Conservation (phyloP, 2,888 invertebrate genomes). For the Auanema freiburgensis region DNA sequence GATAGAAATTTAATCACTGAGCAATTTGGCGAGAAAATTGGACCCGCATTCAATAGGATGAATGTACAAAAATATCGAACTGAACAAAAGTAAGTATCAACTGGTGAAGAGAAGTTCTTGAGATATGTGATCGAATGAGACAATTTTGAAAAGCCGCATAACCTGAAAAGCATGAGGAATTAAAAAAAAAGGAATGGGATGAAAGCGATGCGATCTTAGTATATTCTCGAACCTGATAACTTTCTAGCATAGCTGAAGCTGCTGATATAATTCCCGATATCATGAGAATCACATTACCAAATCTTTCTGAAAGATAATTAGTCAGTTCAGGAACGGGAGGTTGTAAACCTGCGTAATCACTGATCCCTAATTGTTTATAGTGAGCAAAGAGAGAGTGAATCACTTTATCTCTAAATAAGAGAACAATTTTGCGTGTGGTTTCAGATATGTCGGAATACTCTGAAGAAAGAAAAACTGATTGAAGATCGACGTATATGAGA, state of each 20-base stretch:
- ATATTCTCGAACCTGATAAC: slow-evolving; percentile 38
- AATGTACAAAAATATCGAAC: too few relatives aligned
- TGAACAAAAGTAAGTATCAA: neutral
- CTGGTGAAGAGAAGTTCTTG: slow-evolving; percentile 61
- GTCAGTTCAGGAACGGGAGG: neutral
- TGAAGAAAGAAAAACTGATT: slow-evolving; percentile 15
- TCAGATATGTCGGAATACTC: slow-evolving; percentile 48
- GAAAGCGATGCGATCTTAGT: neutral
- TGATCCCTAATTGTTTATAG: slow-evolving; percentile 41
- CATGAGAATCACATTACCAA: slow-evolving; percentile 55
- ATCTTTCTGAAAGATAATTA: slow-evolving; percentile 36
- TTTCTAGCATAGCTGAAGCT: slow-evolving; percentile 53
- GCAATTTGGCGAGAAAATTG: neutral
- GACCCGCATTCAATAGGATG: too few relatives aligned
- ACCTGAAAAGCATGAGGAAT: slow-evolving; percentile 28
- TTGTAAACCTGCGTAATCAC: slow-evolving; percentile 26
- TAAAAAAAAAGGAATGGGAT: neutral
- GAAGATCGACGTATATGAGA: neutral
- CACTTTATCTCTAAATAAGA: slow-evolving; percentile 46
- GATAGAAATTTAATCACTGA: neutral
- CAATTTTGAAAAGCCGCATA: slow-evolving; percentile 62
- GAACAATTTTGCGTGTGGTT: slow-evolving; percentile 32
- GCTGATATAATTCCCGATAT: slow-evolving; percentile 55
- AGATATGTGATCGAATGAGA: slow-evolving; percentile 58
- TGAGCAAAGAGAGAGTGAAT: slow-evolving; percentile 53